phyloP scores from a whole-genome alignment of 2,113 vertebrate genomes.

The Chloroceryle aenea region DNA sequence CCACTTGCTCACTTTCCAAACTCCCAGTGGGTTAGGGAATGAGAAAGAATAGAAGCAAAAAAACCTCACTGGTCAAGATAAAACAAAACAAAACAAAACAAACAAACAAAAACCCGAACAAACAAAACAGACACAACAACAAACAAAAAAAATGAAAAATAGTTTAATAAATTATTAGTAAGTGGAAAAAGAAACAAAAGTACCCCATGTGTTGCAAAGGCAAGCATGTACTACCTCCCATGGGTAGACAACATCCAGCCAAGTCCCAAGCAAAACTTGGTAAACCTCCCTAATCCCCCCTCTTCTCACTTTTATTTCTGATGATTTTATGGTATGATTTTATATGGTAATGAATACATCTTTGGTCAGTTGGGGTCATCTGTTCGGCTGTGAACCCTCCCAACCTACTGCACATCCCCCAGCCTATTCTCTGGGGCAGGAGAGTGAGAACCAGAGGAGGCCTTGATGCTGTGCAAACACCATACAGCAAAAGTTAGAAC shows the following conservation, averaged over 20 bases:
- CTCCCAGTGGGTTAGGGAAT: not conserved
- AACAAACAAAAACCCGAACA: too few relatives aligned
- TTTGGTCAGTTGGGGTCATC: not conserved
- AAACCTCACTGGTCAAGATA: not conserved
- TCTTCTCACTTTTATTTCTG: not conserved
- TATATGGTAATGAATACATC: not conserved
- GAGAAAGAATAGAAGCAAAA: not conserved
- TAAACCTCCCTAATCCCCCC: not conserved
- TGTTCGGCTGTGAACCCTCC: rapidly evolving
- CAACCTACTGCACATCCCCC: rapidly evolving
- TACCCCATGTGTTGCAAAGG: rapidly evolving
- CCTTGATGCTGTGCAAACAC: not conserved
- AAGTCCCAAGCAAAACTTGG: not conserved
- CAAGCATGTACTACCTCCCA: not conserved
- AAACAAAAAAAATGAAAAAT: too few relatives aligned
- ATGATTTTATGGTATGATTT: not conserved
- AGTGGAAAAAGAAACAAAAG: not conserved
- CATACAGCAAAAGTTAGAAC: not conserved
- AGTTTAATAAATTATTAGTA: not conserved
- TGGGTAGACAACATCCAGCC: not conserved
- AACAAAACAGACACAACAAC: too few relatives aligned
- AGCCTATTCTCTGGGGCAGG: not conserved
- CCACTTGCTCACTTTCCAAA: not conserved
- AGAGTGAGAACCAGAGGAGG: not conserved
- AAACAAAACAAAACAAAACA: not conserved